Percentiles rank a stretch among this genome's conserved stretches.
phyloP scores from a whole-genome alignment of 2,113 vertebrate genomes.

The Lamprotornis superbus region DNA sequence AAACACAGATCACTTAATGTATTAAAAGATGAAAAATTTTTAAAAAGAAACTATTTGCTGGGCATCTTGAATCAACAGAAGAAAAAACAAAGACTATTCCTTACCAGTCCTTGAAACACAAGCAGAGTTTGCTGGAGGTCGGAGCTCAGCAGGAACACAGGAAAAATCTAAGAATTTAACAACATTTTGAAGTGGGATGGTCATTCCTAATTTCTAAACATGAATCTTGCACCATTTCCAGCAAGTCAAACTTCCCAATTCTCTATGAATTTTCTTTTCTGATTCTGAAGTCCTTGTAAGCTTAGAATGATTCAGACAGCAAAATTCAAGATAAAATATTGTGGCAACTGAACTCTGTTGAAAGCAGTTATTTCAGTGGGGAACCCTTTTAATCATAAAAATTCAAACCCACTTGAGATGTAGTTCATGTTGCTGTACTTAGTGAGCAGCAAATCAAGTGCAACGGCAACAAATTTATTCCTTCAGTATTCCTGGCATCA shows the following conservation, averaged over 20 bases:
- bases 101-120: constrained; percentile 74
- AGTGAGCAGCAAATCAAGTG: background rate
- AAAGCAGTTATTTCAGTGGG: background rate
- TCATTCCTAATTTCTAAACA: background rate
- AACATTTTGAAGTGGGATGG: background rate
- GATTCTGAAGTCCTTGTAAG: background rate
- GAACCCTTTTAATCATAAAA: background rate
- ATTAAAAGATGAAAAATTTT: background rate
- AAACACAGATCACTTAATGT: fast-evolving
- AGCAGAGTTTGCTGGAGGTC: background rate
- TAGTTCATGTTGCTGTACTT: background rate
- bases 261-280: background rate
- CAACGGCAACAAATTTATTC: background rate
- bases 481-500: background rate
- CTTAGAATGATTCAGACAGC: background rate
- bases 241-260: background rate
- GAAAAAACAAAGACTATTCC: background rate
- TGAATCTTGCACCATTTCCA: fast-evolving
- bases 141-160: constrained; percentile 67
- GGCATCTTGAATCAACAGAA: background rate
- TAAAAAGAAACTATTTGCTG: background rate
- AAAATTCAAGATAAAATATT: background rate
- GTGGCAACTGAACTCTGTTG: background rate
- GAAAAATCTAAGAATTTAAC: constrained; percentile 52
- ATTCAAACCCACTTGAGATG: background rate